Base-by-base conservation (phyloP, 2,797 vertebrate species). In the Pelochelys cantorii region DNA sequence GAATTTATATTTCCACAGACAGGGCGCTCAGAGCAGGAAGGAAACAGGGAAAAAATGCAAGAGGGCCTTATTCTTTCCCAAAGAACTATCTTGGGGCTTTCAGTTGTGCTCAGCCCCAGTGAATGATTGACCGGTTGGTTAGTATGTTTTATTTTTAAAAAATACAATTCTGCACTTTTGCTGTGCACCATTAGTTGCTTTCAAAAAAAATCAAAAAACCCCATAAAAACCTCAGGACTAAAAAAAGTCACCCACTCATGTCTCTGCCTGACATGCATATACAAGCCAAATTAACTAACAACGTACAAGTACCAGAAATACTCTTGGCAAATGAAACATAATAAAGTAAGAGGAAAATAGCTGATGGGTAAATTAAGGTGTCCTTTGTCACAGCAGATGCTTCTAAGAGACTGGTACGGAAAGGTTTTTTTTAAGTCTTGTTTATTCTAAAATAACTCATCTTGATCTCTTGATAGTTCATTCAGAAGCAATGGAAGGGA, bases 301-400 rank as follows among this genome's bases (percentile, higher is more conserved):
- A 31, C 65, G 31, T 2, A 3, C 1, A 12, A 87, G 14, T 1
- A 56, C 5, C 7, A 22, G 20, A 20, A 55, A 0, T 2, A 48
- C 34, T 20, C 10, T 7, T 84, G 25, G 54, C 4, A 18, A 54
- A 7, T 3, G 2, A 2, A 2, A 2, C 0, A 2, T 0, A 0
- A 37, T 59, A 54, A 29, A 42, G 6, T 1, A 1, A 0, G 22
- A 60, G 29, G 29, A 27, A 57, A 37, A 20, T 11, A 52, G 34
- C 10, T 75, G 6, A 55, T 29, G 27, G 62, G 81, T 3, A 34
- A 90, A 71, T n/a, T 29, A 5, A 5, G 3, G 7, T 31, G n/a
- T 5, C 5, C 2, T 0, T 83, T 42, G 14, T 60, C 37, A 18
- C 17, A n/a, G 31, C 9, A n/a, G 5, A 25, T 82, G 56, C 11